phyloP scores from a whole-genome alignment of 30 jellyfish, hydroid and myxozoan genomes.

The Aurelia aurita region DNA sequence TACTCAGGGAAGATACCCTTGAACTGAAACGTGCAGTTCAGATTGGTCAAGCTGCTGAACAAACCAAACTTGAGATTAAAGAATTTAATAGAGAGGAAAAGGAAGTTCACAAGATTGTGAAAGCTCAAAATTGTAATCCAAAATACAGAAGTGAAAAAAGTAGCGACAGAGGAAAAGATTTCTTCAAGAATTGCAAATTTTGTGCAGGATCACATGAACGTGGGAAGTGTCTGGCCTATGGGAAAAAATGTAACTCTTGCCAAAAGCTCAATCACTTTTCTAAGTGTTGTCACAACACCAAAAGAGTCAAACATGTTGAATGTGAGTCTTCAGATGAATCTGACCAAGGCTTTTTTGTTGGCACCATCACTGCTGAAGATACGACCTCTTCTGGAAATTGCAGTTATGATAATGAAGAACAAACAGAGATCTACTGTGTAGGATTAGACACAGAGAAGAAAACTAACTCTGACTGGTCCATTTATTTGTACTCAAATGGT shows the following conservation, averaged over 20 bases:
- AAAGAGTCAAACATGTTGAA: conserved; percentile 16
- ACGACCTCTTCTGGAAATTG: not conserved
- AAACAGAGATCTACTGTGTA: no score
- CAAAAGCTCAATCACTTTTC: conserved; percentile 9
- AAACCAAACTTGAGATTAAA: conserved; percentile 16
- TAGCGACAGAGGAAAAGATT: no score
- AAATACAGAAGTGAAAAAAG: not conserved
- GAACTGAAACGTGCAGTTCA: conserved; percentile 18
- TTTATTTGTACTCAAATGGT: conserved; percentile 16
- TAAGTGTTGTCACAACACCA: conserved; percentile 33
- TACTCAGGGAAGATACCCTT: conserved; percentile 36
- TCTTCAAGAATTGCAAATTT: not conserved
- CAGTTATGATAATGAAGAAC: no score
- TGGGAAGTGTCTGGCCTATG: conserved; percentile 58
- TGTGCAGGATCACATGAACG: conserved; percentile 55
- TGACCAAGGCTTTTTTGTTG: conserved; percentile 9
- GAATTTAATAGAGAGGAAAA: conserved; percentile 18
- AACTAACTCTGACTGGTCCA: conserved; percentile 27
- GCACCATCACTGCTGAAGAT: conserved; percentile 1
- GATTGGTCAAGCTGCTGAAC: conserved; percentile 40
- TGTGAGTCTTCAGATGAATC: conserved; percentile 27
- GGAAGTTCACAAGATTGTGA: not conserved
- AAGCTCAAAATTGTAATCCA: not conserved
- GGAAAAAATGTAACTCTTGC: no score
- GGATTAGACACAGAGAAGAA: conserved; percentile 4